Percentiles rank a stretch among this genome's conserved stretches.
phyloP scores from a whole-genome alignment of 2,888 invertebrate genomes.

The Perizoma affinitatum region DNA sequence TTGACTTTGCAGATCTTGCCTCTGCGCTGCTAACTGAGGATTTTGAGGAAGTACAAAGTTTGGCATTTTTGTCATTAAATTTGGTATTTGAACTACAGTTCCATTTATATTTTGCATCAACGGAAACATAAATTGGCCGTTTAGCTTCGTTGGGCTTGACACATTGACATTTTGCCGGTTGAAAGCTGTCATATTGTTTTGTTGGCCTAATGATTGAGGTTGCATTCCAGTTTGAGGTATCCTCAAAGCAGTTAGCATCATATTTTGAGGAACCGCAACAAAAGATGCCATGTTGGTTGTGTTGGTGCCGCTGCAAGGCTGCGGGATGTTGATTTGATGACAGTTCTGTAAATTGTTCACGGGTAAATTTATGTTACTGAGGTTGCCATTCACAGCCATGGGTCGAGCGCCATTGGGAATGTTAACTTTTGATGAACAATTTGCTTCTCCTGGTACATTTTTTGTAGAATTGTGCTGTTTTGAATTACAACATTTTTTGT shows the following conservation, averaged over 20 bases:
- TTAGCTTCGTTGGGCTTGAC: conserved; percentile 76
- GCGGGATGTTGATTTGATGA: conserved; percentile 73
- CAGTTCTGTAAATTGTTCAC: conserved; percentile 73
- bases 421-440: conserved; percentile 71
- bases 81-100: conserved; percentile 85
- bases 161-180: conserved; percentile 73
- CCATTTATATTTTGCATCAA: conserved; percentile 85
- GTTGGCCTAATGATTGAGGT: conserved; percentile 67
- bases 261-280: conserved; percentile 80
- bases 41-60: conserved; percentile 79
- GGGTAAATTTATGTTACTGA: conserved; percentile 70
- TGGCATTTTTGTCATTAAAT: conserved; percentile 83
- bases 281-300: conserved; percentile 75
- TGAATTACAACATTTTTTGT: conserved; percentile 69
- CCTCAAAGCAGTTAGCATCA: conserved; percentile 83
- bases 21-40: conserved; percentile 63
- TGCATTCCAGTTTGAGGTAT: conserved; percentile 80
- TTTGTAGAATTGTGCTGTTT: conserved; percentile 50
- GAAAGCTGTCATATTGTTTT: conserved; percentile 68
- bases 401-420: conserved; percentile 73
- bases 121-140: conserved; percentile 84
- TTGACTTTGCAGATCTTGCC: conserved; percentile 72
- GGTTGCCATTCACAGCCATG: conserved; percentile 68
- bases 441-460: conserved; percentile 59
- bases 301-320: conserved; percentile 68